Base-by-base conservation (phyloP, 2,797 vertebrate genomes). In the Vireo griseus region DNA sequence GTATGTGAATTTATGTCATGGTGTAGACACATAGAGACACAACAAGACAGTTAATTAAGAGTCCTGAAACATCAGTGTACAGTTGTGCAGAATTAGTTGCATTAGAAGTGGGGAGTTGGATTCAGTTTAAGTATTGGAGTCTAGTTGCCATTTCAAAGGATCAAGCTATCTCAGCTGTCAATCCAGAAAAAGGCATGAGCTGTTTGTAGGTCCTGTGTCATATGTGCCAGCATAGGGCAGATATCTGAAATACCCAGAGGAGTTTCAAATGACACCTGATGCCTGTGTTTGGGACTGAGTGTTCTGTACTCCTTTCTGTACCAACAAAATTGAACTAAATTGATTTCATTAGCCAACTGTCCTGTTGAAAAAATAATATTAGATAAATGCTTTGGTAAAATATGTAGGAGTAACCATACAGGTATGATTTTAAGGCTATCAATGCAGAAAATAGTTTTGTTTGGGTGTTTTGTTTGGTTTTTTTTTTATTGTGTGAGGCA, bases 151-250 rank as follows among this genome's bases (percentile, higher is more conserved):
- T 80, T 90, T 86, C 35, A 61, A n/a, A 79, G 67, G 45, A 77
- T 88, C 63, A 62, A 35, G 10, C 52, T 77, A 7, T 74, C 40
- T 50, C 68, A 94, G 65, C 81, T 96, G 89, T 90, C 87, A 80
- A 2, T 89, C 50, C 50, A 75, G 89, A 75, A 85, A 88, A 85
- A 92, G 78, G 42, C 87, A 57, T 59, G 94, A 93, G 92, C 78
- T 94, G 90, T 91, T 92, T 86, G 65, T 80, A 65, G 82, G 72
- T 90, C 57, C 69, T 87, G 25, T 91, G 87, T 94, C 68, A 20
- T 88, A 83, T 91, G 79, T 92, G 82, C 68, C 85, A 75, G 68
- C 3, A 0, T 58, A 67, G 75, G 61, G 39, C 68, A 86, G 91
- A 87, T 91, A 71, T 2, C 75, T 90, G 42, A 77, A 74, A 93